Percentiles rank a stretch among this genome's conserved stretches.
Conservation (phyloP, 1,140 invertebrate genomes). For the Listronotus bonariensis region DNA sequence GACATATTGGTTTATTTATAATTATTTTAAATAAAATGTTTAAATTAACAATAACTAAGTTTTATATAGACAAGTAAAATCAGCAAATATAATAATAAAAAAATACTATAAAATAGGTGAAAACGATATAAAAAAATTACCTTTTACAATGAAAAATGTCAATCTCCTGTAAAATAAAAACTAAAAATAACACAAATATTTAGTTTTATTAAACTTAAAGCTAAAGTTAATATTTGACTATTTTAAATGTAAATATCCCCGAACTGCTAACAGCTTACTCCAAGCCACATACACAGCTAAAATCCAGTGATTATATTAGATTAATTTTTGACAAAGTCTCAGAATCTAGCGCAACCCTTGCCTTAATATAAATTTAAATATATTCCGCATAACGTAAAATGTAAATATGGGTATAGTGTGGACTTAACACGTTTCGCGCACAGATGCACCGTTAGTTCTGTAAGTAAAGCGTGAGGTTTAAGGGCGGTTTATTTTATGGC, state of each 20-base stretch:
- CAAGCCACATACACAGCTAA: neutral
- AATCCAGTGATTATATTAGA: conserved; percentile 12
- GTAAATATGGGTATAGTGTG: conserved; percentile 13
- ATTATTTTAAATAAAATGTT: too few relatives aligned
- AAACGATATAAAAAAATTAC: too few relatives aligned
- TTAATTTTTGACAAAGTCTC: conserved; percentile 10
- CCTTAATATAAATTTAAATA: conserved; percentile 13
- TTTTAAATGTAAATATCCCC: conserved; percentile 11
- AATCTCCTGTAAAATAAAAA: too few relatives aligned
- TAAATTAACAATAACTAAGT: too few relatives aligned
- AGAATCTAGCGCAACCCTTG: conserved; percentile 7
- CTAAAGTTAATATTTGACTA: neutral
- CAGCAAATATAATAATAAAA: too few relatives aligned
- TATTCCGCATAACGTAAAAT: conserved; percentile 11
- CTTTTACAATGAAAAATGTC: too few relatives aligned
- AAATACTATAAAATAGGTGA: too few relatives aligned
- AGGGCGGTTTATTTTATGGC: conserved; percentile 7
- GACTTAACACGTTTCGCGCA: conserved; percentile 4
- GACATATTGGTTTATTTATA: too few relatives aligned
- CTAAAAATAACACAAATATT: too few relatives aligned
- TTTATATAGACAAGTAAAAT: too few relatives aligned
- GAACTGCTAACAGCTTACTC: neutral
- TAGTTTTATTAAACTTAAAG: neutral
- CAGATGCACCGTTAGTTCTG: conserved; percentile 8
- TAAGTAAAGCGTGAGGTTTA: conserved; percentile 8